Conservation (phyloP, 1,140 invertebrate genomes). For the Armadillidium nasatum region DNA sequence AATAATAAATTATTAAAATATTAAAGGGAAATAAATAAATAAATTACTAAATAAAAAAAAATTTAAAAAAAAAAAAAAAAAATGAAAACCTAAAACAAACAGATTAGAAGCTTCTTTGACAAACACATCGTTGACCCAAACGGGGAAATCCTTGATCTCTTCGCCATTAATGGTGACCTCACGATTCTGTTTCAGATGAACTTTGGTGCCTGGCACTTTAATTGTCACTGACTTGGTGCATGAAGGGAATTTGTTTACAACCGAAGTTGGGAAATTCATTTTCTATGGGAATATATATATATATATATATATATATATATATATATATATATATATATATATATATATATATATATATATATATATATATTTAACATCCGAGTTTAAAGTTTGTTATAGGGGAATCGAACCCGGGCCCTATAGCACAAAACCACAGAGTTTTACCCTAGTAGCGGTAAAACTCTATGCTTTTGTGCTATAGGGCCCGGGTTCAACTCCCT, state of each 20-base stretch:
- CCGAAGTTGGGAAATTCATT: constrained; percentile 59
- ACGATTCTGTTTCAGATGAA: constrained; percentile 68
- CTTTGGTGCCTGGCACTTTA: constrained; percentile 50
- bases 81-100: constrained; percentile 59
- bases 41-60: too few relatives aligned
- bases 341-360: constrained; percentile 27
- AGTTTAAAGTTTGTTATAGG: too few relatives aligned
- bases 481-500: too few relatives aligned
- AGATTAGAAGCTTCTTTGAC: constrained; percentile 70
- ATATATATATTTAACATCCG: too few relatives aligned
- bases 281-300: constrained; percentile 50
- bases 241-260: constrained; percentile 60
- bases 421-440: too few relatives aligned
- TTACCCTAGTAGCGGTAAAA: too few relatives aligned
- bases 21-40: too few relatives aligned
- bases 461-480: too few relatives aligned
- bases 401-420: too few relatives aligned
- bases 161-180: constrained; percentile 64
- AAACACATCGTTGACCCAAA: constrained; percentile 56
- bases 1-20: too few relatives aligned
- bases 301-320: constrained; percentile 24
- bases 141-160: constrained; percentile 63
- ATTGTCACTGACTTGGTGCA: constrained; percentile 77
- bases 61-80: not conserved
- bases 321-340: constrained; percentile 27